phyloP scores from a whole-genome alignment of 2,797 vertebrate species.

The Xenops minutus region DNA sequence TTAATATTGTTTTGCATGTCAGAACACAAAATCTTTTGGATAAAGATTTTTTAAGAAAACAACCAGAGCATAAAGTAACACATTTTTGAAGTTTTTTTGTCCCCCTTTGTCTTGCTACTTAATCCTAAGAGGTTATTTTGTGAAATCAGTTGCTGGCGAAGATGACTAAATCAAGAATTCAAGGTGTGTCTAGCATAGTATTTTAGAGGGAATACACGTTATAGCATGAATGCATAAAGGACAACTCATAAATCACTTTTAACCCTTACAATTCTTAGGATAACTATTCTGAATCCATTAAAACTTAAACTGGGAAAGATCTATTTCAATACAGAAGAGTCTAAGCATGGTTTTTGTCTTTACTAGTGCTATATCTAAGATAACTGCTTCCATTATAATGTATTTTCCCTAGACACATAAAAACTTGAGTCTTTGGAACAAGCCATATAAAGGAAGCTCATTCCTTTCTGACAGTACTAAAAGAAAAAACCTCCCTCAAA shows the following conservation, averaged over 20 bases:
- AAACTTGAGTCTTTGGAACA: not conserved
- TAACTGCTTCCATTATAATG: not conserved
- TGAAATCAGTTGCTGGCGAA: not conserved
- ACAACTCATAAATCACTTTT: not conserved
- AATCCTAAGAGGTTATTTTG: not conserved
- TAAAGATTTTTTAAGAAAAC: too few relatives aligned
- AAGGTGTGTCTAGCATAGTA: not conserved
- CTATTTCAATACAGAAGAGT: not conserved
- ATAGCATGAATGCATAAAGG: not conserved
- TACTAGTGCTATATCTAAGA: not conserved
- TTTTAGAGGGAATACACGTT: not conserved
- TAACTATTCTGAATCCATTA: not conserved
- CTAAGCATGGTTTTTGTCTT: not conserved
- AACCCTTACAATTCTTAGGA: not conserved
- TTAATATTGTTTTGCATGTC: not conserved
- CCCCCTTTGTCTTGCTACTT: not conserved
- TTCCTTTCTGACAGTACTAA: not conserved
- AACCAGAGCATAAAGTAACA: not conserved
- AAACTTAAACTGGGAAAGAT: not conserved
- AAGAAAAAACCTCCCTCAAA: not conserved
- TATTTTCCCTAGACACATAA: not conserved
- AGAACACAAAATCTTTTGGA: not conserved
- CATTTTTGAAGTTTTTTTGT: not conserved
- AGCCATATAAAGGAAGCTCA: not conserved
- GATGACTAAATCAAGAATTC: not conserved